Percentiles rank a stretch among this genome's conserved stretches.
These are phyloP conservation scores for Conistra vaccinii DNA, from an alignment of 2,888 invertebrate genomes.

Conservation along the genomic window DNA sequence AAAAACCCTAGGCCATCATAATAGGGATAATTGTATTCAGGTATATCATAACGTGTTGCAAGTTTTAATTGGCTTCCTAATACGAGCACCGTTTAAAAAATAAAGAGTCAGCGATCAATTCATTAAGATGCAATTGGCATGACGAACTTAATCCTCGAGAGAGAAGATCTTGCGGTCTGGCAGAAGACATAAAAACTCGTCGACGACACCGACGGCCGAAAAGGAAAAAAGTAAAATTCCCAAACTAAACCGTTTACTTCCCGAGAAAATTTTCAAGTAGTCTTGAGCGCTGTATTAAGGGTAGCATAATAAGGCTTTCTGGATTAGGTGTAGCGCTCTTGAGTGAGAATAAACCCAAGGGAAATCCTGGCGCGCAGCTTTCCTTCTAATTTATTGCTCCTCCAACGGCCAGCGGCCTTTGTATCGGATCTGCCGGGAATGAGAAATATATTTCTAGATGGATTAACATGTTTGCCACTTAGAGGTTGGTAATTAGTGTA, in stretches of 20 bases:
- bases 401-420: constrained; percentile 89
- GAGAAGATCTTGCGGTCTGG: constrained; percentile 38
- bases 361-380: constrained; percentile 90
- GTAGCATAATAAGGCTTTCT: constrained; percentile 90
- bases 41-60: constrained; percentile 59
- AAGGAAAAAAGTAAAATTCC: constrained; percentile 67
- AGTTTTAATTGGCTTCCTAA: constrained; percentile 58
- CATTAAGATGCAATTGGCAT: constrained; percentile 47
- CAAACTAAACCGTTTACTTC: constrained; percentile 84
- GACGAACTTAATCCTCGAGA: constrained; percentile 42
- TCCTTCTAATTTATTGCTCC: constrained; percentile 89
- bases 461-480: constrained; percentile 87
- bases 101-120: constrained; percentile 46
- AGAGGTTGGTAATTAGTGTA: constrained; percentile 83
- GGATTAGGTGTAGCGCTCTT: constrained; percentile 90
- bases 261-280: constrained; percentile 89
- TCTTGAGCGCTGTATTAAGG: constrained; percentile 90
- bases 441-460: constrained; percentile 88
- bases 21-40: constrained; percentile 65
- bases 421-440: constrained; percentile 88
- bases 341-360: constrained; percentile 90
- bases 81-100: constrained; percentile 36
- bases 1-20: constrained; percentile 62
- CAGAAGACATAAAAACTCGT: constrained; percentile 70
- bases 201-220: constrained; percentile 66